Evolutionary conservation across 2,888 invertebrate species (phyloP).

Genomic region (Seladonia tumulorum): DNA sequence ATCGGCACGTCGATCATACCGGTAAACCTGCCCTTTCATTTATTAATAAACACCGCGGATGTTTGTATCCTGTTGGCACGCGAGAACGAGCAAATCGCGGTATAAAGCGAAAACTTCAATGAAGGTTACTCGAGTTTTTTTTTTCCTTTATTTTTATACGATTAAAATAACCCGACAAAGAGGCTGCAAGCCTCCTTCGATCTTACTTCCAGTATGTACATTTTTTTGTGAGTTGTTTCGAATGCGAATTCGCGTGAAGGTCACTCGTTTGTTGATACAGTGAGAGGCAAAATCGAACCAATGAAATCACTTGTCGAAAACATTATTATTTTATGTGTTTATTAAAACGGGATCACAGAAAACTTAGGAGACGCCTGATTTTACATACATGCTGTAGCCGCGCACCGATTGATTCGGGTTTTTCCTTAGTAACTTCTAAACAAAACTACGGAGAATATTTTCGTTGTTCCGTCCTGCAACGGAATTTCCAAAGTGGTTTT

Average conservation of each 20-base stretch:
- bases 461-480: no score
- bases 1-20: constrained; percentile 80
- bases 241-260: not conserved
- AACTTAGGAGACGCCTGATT: no score
- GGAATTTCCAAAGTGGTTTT: no score
- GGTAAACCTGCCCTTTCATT: constrained; percentile 68
- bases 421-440: no score
- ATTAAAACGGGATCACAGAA: no score
- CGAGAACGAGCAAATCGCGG: not conserved
- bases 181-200: not conserved
- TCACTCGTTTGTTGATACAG: not conserved
- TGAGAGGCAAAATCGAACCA: no score
- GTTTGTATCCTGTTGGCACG: not conserved
- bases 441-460: no score
- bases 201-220: not conserved
- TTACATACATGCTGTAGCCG: no score
- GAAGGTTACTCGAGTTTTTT: not conserved
- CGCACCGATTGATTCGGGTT: no score
- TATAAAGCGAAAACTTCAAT: not conserved
- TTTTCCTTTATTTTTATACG: not conserved
- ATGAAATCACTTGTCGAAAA: no score
- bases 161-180: not conserved
- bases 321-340: no score
- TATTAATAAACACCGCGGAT: not conserved
- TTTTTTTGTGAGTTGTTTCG: not conserved